Evolutionary conservation across 2,113 vertebrate genomes (phyloP).

Genomic region (Ptychochromis oligacanthus): DNA sequence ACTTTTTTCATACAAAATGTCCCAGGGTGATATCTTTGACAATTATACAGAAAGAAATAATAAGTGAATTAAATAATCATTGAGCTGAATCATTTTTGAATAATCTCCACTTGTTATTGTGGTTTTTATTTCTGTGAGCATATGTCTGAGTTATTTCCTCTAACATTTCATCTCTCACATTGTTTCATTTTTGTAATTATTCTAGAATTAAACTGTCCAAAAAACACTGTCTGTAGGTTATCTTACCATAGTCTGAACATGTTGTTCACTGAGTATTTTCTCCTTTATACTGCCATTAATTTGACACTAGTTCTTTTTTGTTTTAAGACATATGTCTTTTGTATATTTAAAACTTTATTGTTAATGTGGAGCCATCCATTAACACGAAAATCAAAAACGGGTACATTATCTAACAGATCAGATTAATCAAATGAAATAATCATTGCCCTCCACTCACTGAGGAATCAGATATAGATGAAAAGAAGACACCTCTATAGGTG

Average conservation of each 20-base stretch:
- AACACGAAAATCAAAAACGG: neutral
- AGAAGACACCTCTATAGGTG: neutral
- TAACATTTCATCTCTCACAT: neutral
- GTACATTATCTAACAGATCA: neutral
- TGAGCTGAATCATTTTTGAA: too few relatives aligned
- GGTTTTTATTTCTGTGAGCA: too few relatives aligned
- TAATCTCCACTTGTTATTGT: too few relatives aligned
- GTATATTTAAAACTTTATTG: neutral
- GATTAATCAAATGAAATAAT: too few relatives aligned
- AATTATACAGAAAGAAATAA: neutral
- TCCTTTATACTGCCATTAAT: neutral
- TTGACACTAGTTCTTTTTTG: neutral
- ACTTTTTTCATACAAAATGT: slow-evolving; percentile 53
- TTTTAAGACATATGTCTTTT: neutral
- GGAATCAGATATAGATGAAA: neutral
- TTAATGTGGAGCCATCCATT: neutral
- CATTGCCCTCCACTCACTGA: too few relatives aligned
- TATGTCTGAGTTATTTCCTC: too few relatives aligned
- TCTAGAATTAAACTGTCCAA: neutral
- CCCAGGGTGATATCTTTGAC: slow-evolving; percentile 23
- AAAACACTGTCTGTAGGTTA: neutral
- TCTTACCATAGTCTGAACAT: neutral
- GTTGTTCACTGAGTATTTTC: neutral
- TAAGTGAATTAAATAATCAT: too few relatives aligned
- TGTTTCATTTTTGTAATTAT: neutral